Evolutionary conservation across 2,888 invertebrate genomes (phyloP).

Genomic region (Pseudococcus jackbeardsleyi): DNA sequence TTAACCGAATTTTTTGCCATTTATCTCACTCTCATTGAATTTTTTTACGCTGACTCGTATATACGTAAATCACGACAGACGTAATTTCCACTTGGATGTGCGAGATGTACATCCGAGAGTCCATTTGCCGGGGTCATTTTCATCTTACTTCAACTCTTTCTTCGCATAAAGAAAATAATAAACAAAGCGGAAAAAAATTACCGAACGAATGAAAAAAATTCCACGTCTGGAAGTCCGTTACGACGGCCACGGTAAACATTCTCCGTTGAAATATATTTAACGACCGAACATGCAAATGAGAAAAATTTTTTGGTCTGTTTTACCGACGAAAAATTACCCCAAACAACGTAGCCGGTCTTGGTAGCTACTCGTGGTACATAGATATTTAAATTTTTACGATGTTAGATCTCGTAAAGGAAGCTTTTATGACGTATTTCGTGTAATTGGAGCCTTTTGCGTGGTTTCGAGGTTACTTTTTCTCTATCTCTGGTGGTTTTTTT

Average conservation of each 20-base stretch:
- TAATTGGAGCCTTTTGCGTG: slow-evolving; percentile 21
- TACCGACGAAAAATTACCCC: slow-evolving; percentile 2
- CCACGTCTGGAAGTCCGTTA: background rate
- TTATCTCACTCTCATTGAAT: slow-evolving; percentile 25
- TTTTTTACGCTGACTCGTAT: background rate
- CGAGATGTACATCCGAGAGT: background rate
- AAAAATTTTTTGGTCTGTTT: background rate
- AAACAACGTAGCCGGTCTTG: background rate
- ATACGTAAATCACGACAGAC: slow-evolving; percentile 5
- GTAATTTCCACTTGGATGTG: background rate
- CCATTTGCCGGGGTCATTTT: background rate
- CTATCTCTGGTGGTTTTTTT: background rate
- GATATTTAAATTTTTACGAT: slow-evolving; percentile 39
- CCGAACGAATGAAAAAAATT: slow-evolving; percentile 13
- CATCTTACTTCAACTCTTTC: background rate
- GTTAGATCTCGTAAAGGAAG: slow-evolving; percentile 50
- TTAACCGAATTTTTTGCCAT: slow-evolving; percentile 16
- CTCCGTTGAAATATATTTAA: slow-evolving; percentile 37
- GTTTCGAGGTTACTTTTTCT: background rate
- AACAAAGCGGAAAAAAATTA: background rate
- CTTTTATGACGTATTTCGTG: slow-evolving; percentile 32
- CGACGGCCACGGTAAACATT: background rate
- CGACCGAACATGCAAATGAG: slow-evolving; percentile 25
- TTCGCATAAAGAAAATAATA: background rate
- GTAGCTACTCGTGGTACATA: background rate